Evolutionary conservation across 1,140 invertebrate species (phyloP).

Genomic region (Drosophila ambigua): DNA sequence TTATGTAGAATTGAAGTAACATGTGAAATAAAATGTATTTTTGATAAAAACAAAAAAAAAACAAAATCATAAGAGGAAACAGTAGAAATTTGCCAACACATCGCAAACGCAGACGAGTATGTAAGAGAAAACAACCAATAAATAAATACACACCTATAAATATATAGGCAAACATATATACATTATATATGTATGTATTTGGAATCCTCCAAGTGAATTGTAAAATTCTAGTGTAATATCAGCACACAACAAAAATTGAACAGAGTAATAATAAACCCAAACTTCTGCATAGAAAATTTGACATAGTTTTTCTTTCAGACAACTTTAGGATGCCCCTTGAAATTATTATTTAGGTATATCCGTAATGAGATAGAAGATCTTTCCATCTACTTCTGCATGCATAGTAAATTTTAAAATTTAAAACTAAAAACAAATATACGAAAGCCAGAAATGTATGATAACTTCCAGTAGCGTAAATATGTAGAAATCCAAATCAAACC

Average conservation of each 20-base stretch:
- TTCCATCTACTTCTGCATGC: not conserved
- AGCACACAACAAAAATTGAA: constrained; percentile 4
- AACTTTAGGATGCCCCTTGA: constrained; percentile 3
- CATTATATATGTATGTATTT: constrained; percentile 22
- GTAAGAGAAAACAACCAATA: constrained; percentile 47
- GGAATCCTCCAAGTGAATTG: constrained; percentile 33
- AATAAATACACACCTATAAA: constrained; percentile 29
- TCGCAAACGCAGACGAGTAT: constrained; percentile 31
- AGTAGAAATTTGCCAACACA: constrained; percentile 32
- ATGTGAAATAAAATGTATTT: constrained; percentile 68
- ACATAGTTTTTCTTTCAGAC: constrained; percentile 11
- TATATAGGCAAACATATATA: constrained; percentile 25
- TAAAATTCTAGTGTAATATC: constrained; percentile 32
- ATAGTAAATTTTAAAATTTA: constrained; percentile 27
- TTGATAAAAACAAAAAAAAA: constrained; percentile 53
- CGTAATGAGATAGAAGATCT: constrained; percentile 8
- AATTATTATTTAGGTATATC: constrained; percentile 5
- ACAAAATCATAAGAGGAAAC: constrained; percentile 13
- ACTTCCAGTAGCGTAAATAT: constrained; percentile 62
- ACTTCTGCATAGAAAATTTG: constrained; percentile 7
- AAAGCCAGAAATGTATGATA: constrained; percentile 47
- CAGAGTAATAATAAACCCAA: constrained; percentile 14
- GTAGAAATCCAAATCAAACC: constrained; percentile 25
- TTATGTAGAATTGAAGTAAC: constrained; percentile 43
- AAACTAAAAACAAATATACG: constrained; percentile 19